Evolutionary conservation across 2,888 invertebrate species (phyloP).

Genomic region (Lasioglossum oenotherae): DNA sequence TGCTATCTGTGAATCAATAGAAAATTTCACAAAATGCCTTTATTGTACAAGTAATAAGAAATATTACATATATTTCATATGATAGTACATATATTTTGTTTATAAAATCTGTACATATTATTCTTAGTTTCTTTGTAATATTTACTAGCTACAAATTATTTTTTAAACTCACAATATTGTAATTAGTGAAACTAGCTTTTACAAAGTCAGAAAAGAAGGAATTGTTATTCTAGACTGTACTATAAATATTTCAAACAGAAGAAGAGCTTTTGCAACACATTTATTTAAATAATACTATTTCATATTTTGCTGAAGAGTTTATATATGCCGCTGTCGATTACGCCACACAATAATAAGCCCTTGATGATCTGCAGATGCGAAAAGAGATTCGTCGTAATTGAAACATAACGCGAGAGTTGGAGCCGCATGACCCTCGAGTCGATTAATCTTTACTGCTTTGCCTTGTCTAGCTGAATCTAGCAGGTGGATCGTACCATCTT

Average conservation of each 20-base stretch:
- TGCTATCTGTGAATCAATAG: not conserved
- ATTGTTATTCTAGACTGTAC: not conserved
- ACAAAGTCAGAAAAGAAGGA: not conserved
- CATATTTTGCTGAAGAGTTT: constrained; percentile 41
- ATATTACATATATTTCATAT: not conserved
- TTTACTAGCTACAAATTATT: not conserved
- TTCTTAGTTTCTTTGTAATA: not conserved
- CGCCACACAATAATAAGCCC: constrained; percentile 92
- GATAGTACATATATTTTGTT: not conserved
- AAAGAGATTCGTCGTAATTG: constrained; percentile 94
- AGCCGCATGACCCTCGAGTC: constrained; percentile 91
- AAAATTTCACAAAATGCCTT: not conserved
- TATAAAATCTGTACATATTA: not conserved
- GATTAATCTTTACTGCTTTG: constrained; percentile 86
- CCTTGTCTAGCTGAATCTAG: constrained; percentile 83
- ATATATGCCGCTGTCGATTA: constrained; percentile 77
- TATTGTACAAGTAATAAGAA: not conserved
- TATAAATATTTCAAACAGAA: constrained; percentile 19
- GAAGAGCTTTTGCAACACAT: constrained; percentile 25
- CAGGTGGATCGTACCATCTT: constrained; percentile 81
- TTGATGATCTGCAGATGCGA: constrained; percentile 93
- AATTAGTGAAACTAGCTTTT: not conserved
- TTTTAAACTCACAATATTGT: not conserved
- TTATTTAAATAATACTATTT: constrained; percentile 17
- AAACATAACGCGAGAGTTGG: constrained; percentile 93